Base-by-base conservation (phyloP, 2,113 vertebrate species). In the Brachyhypopomus gauderio region DNA sequence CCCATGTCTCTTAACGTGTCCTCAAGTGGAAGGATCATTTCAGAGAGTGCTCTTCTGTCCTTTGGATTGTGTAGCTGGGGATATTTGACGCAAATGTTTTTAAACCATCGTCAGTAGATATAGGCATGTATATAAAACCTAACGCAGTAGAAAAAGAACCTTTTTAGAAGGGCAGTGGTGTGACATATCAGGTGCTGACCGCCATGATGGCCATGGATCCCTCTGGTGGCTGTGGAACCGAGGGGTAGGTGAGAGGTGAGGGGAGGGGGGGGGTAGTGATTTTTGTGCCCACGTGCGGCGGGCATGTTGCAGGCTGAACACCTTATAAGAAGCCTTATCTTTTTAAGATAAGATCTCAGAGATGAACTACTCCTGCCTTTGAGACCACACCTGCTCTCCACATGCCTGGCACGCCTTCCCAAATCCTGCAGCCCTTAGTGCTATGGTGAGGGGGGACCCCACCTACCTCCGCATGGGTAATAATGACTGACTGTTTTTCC, bases 11-110 rank as follows among this genome's bases (percentile, higher is more conserved):
- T 23, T 25, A 52, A 14, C 1, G 1, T 23, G 36, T 56, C 38
- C 85, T 73, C 77, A 86, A 19, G 72, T 84, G 83, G 62, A 75
- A 3, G 25, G 17, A 64, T 19, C 9, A 19, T 62, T 79, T 84
- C 85, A 84, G 72, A 56, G 45, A 73, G 83, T 71, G 77, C 66
- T 27, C 36, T 60, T 52, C 2, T 52, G 45, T 14, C 41, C 41
- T 5, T 14, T 30, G 30, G 30, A 30, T 30, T 52, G 12, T 52
- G 45, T 52, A 52, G 45, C 45, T 52, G 45, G 2, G 4, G 60
- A 6, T 34, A 22, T 52, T 52, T 9, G 34, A 60, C 25, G 63
- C 19, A 12, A 20, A 14, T 8, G 19, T 27, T 27, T 27, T 75
- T 75, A 62, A 62, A 62, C 34, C 59, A 62, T 30, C 30, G 30